Conservation (phyloP, 2,888 invertebrate species). For the Callosobruchus maculatus region DNA sequence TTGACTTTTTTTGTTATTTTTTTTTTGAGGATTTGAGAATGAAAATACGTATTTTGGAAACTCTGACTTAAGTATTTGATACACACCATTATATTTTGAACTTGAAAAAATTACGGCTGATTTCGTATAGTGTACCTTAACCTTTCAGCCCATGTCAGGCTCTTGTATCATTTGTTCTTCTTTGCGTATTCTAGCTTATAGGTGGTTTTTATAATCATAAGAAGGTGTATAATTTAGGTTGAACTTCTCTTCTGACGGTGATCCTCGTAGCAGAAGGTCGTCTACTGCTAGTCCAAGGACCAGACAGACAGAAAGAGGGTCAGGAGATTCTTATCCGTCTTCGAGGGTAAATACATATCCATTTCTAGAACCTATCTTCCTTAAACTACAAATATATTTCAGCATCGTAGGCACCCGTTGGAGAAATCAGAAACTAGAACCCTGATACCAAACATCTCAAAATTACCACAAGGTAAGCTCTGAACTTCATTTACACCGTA, state of each 20-base stretch:
- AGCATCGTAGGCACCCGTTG: conserved; percentile 23
- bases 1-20: too few species aligned
- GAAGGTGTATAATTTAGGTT: conserved; percentile 24
- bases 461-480: conserved; percentile 18
- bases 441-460: conserved; percentile 22
- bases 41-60: too few species aligned
- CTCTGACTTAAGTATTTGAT: too few species aligned
- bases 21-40: too few species aligned
- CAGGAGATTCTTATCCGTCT: conserved; percentile 21
- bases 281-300: conserved; percentile 12
- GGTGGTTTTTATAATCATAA: too few species aligned
- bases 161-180: conserved; percentile 5
- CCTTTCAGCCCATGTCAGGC: too few species aligned
- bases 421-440: conserved; percentile 18
- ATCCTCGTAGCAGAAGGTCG: conserved; percentile 8
- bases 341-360: conserved; percentile 16
- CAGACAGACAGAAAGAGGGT: conserved; percentile 19
- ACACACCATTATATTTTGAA: too few species aligned
- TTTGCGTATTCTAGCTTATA: too few species aligned
- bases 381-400: conserved; percentile 4
- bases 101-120: too few species aligned
- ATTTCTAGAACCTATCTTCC: too few species aligned
- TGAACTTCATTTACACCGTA: not conserved
- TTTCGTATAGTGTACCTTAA: too few species aligned
- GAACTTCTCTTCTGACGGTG: conserved; percentile 21